Evolutionary conservation across 1,140 invertebrate species (phyloP), one percentile per base, ranked within the genome.

Genomic region (Rhagoletis zephyria): DNA sequence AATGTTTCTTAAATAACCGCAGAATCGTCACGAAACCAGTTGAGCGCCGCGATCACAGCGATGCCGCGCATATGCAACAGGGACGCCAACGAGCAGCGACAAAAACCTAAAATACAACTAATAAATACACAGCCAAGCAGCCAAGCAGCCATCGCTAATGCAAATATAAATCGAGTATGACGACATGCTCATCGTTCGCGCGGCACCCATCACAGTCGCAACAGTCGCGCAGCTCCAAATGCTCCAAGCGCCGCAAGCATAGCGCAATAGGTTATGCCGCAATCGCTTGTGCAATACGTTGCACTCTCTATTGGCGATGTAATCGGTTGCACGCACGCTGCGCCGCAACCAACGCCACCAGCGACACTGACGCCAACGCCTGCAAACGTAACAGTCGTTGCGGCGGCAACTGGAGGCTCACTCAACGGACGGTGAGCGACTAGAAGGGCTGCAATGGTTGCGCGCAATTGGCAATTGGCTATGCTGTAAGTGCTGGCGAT

Each of bases 281-380:
- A 81, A 56, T 81, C 74, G 74, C 74, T 81, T 81, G 74, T 81
- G 74, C 48, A 81, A 81, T 81, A 51, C 16, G 16, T 81, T 81
- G 74, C 74, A 81, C 16, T 9, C n/a, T 5, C 45, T 30, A 10
- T 9, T 77, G 42, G 42, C 67, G 40, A 74, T 74, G 42, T 48
- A 74, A 74, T 74, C 67, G 16, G 30, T 30, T 30, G 30, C 30
- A 30, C 30, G 30, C 30, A 30, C 30, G 30, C 30, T 30, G 30
- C 19, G 10, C 30, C 19, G n/a, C 30, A 65, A 6, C 1, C 6
- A 9, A 9, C 65, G 65, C 19, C 30, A 30, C 30, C 40, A 67
- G 12, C 65, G 10, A 30, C 12, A 10, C 9, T 4, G 12, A 10
- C 65, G 65, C 19, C 12, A 67, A 67, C 42, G n/a, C 19, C 7